Percentiles rank a stretch among this genome's conserved stretches.
Evolutionary conservation across 2,888 invertebrate species (phyloP).

Genomic region (Netelia inedita): DNA sequence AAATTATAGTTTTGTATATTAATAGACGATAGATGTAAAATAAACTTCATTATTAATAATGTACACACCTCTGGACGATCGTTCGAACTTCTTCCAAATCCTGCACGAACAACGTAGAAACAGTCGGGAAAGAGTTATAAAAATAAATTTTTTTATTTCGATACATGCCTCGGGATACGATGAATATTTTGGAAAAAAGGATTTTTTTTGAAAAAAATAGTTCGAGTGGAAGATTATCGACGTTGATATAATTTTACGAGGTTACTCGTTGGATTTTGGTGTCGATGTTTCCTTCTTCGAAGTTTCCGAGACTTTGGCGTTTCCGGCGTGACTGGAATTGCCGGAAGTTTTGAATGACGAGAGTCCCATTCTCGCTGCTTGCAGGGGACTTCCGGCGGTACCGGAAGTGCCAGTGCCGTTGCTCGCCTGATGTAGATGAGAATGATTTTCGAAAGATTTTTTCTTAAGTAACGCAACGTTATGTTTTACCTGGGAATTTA

Average conservation of each 20-base stretch:
- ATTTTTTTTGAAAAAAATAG: too few relatives aligned
- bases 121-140: conserved; percentile 17
- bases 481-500: conserved; percentile 79
- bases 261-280: conserved; percentile 70
- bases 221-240: background rate
- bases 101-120: conserved; percentile 19
- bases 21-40: conserved; percentile 82
- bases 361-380: conserved; percentile 72
- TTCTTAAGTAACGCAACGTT: too few relatives aligned
- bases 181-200: conserved; percentile 11
- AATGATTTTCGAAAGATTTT: background rate
- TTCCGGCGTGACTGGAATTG: conserved; percentile 70
- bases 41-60: conserved; percentile 78
- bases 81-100: conserved; percentile 20
- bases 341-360: conserved; percentile 73
- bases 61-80: conserved; percentile 14
- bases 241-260: background rate
- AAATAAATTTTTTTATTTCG: conserved; percentile 58
- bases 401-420: conserved; percentile 70
- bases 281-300: conserved; percentile 72
- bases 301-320: conserved; percentile 70
- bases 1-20: conserved; percentile 85
- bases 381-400: conserved; percentile 71
- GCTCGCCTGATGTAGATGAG: conserved; percentile 67
- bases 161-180: conserved; percentile 26